Evolutionary conservation across 2,113 vertebrate genomes (phyloP).

Genomic region (Coptodon rendalli): DNA sequence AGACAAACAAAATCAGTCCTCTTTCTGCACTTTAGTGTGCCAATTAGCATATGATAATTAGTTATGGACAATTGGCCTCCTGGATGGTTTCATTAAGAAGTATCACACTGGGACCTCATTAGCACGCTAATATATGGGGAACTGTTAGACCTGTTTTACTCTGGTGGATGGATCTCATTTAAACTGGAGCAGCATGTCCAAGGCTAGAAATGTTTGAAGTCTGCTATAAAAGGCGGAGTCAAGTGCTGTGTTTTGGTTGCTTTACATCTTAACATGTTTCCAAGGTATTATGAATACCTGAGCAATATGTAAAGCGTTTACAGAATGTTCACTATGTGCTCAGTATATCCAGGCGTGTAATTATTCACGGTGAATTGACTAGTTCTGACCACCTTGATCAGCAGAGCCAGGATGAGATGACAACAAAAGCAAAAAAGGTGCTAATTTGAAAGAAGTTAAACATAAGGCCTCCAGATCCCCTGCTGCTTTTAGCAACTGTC

Average conservation of each 20-base stretch:
- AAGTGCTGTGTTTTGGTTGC: conserved; percentile 20
- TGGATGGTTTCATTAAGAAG: conserved; percentile 73
- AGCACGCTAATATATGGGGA: conserved; percentile 56
- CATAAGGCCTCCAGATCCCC: conserved; percentile 30
- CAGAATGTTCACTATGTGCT: neutral
- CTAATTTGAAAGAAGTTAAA: conserved; percentile 54
- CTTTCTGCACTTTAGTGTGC: conserved; percentile 46
- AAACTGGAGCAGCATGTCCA: conserved; percentile 17
- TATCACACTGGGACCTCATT: conserved; percentile 70
- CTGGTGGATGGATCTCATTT: conserved; percentile 32
- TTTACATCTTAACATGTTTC: neutral
- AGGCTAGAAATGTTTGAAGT: neutral
- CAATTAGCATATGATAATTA: conserved; percentile 74
- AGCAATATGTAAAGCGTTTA: conserved; percentile 7
- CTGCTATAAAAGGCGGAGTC: conserved; percentile 4
- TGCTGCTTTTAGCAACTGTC: conserved; percentile 31
- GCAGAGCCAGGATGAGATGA: conserved; percentile 8
- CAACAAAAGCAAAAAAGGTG: neutral
- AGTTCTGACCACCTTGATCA: conserved; percentile 39
- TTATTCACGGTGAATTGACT: conserved; percentile 30
- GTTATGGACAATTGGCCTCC: conserved; percentile 69
- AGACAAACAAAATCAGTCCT: conserved; percentile 45
- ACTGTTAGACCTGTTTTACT: conserved; percentile 47
- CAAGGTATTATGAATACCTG: neutral
- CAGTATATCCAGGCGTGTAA: conserved; percentile 3